phyloP scores from a whole-genome alignment of 2,113 vertebrate genomes.

The Hipposideros armiger region DNA sequence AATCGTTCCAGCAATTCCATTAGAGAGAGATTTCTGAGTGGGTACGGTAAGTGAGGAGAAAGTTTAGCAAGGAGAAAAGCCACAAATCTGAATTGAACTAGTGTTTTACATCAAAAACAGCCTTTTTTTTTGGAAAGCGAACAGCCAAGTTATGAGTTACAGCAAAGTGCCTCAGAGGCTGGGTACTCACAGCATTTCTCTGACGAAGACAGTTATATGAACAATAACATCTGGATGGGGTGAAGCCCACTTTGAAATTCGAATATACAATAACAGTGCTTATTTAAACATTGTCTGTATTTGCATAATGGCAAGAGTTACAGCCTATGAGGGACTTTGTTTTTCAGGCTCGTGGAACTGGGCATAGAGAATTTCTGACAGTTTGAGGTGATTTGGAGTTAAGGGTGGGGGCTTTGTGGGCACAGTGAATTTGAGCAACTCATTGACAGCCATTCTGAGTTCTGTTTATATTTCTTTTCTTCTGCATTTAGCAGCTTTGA shows the following conservation, averaged over 20 bases:
- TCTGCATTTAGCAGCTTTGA: neutral
- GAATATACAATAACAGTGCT: slow-evolving; percentile 73
- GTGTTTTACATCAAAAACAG: slow-evolving; percentile 84
- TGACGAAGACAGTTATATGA: slow-evolving; percentile 73
- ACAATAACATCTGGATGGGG: slow-evolving; percentile 81
- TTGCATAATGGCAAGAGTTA: slow-evolving; percentile 52
- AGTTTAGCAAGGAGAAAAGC: slow-evolving; percentile 80
- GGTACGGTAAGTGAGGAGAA: slow-evolving; percentile 60
- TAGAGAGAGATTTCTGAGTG: slow-evolving; percentile 61
- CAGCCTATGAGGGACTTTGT: neutral
- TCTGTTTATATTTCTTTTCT: neutral
- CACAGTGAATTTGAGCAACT: neutral
- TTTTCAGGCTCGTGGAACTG: slow-evolving; percentile 49
- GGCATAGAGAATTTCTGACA: neutral
- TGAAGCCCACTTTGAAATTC: slow-evolving; percentile 78
- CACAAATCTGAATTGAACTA: slow-evolving; percentile 77
- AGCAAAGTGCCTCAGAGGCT: slow-evolving; percentile 74
- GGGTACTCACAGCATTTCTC: slow-evolving; percentile 74
- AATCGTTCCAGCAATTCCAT: slow-evolving; percentile 84
- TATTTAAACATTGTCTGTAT: slow-evolving; percentile 72
- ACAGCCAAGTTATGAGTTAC: slow-evolving; percentile 70
- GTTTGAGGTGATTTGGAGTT: neutral
- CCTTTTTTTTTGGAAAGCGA: slow-evolving; percentile 29
- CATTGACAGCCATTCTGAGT: neutral
- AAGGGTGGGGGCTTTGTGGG: neutral